phyloP scores from a whole-genome alignment of 2,113 vertebrate genomes.

The Porphyrio hochstetteri region DNA sequence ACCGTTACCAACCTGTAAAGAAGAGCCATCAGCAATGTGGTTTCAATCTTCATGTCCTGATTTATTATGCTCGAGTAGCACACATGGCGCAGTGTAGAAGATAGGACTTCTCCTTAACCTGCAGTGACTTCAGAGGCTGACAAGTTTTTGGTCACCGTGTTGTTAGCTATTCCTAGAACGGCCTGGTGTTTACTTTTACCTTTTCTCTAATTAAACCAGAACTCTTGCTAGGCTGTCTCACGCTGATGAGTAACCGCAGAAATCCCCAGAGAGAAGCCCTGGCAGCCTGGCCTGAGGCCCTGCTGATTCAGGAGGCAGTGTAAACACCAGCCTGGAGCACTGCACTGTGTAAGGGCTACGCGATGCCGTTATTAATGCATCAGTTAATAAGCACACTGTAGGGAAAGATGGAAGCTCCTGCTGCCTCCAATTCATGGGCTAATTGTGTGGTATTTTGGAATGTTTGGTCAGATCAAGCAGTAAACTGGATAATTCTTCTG shows the following conservation, averaged over 20 bases:
- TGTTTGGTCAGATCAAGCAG: neutral
- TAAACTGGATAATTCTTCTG: neutral
- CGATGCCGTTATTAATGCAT: neutral
- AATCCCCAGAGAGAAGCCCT: conserved; percentile 29
- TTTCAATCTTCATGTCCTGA: neutral
- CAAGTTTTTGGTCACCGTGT: neutral
- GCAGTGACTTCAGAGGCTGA: neutral
- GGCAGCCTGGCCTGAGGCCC: neutral
- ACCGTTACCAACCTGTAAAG: neutral
- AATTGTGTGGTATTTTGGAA: neutral
- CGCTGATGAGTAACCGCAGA: neutral
- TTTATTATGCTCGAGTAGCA: neutral
- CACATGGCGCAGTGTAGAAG: neutral
- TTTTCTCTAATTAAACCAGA: neutral
- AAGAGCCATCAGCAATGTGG: neutral
- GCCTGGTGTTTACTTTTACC: neutral
- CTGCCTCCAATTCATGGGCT: neutral
- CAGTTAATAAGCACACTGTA: neutral
- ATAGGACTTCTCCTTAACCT: neutral
- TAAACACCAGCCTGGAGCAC: neutral
- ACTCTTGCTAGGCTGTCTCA: neutral
- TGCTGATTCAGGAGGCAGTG: neutral
- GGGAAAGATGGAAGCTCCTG: neutral
- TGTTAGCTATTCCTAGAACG: neutral
- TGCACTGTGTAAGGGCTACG: neutral